These are phyloP conservation scores for Calidris pugnax DNA, from an alignment of 2,113 vertebrate species.

Conservation along the genomic window DNA sequence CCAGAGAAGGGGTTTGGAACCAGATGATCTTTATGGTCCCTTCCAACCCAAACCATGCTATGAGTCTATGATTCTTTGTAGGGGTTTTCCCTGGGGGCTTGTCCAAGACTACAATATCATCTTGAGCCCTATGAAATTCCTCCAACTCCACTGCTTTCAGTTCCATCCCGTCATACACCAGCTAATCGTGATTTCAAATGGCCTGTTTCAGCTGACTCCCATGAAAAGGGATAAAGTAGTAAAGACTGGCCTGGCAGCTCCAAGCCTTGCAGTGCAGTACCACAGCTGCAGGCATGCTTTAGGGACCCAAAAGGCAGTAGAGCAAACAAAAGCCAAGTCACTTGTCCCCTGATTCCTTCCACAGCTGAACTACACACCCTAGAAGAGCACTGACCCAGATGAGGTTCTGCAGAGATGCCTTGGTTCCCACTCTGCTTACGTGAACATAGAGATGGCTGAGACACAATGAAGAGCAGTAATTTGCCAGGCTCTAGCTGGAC, in stretches of 20 bases:
- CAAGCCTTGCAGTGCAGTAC: not conserved
- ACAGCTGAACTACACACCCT: not conserved
- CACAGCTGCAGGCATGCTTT: rapidly evolving
- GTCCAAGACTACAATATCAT: not conserved
- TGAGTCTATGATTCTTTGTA: not conserved
- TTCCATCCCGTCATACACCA: not conserved
- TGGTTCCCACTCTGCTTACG: not conserved
- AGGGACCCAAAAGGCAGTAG: not conserved
- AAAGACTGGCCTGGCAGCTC: not conserved
- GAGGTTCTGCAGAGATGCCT: not conserved
- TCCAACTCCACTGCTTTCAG: not conserved
- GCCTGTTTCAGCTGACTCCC: not conserved
- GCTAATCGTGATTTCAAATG: not conserved
- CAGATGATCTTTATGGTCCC: too few species aligned
- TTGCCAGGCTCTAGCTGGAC: not conserved
- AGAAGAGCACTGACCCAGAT: not conserved
- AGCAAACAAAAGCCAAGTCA: not conserved
- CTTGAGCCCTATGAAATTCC: not conserved
- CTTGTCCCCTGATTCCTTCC: not conserved
- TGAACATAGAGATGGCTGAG: not conserved
- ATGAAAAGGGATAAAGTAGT: not conserved
- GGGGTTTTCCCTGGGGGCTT: not conserved
- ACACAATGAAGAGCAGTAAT: not conserved
- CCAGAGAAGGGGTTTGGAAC: too few species aligned
- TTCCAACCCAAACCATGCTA: too few species aligned